phyloP scores from a whole-genome alignment of 1,140 invertebrate genomes.

The Lithobius niger region DNA sequence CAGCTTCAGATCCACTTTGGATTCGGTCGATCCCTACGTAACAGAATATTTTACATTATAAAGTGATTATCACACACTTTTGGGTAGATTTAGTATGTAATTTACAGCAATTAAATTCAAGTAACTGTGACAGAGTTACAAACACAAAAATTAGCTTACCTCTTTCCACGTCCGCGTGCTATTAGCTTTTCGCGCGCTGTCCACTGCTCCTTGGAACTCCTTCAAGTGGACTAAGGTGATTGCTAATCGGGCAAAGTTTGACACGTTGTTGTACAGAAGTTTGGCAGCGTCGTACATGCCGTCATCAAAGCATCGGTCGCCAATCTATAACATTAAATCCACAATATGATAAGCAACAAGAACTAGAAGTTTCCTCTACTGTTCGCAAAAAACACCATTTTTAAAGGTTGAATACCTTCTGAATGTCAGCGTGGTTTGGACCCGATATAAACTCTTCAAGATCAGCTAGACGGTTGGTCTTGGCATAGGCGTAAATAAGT shows the following conservation, averaged over 20 bases:
- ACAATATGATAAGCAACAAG: background rate
- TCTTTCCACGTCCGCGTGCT: slow-evolving; percentile 99
- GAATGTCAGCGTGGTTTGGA: slow-evolving; percentile 98
- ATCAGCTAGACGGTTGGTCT: slow-evolving; percentile 91
- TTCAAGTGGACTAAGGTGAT: slow-evolving; percentile 95
- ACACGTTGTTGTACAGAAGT: slow-evolving; percentile 96
- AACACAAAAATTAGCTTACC: slow-evolving; percentile 27
- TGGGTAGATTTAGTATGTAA: too few species aligned
- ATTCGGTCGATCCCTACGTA: too few species aligned
- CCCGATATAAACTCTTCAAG: slow-evolving; percentile 97
- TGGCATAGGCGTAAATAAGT: slow-evolving; percentile 95
- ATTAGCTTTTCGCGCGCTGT: slow-evolving; percentile 96
- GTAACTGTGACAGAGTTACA: too few species aligned
- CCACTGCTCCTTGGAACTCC: slow-evolving; percentile 98
- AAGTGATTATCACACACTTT: too few species aligned
- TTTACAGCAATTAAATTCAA: too few species aligned
- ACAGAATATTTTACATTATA: too few species aligned
- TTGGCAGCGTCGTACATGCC: slow-evolving; percentile 98
- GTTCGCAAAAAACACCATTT: background rate
- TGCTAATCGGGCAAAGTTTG: slow-evolving; percentile 93
- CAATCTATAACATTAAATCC: slow-evolving; percentile 49
- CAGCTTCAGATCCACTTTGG: too few species aligned
- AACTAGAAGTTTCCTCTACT: background rate
- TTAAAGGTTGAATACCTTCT: slow-evolving; percentile 52
- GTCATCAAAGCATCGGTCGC: slow-evolving; percentile 95